Conservation (phyloP, 2,113 vertebrate species). For the Nyctibius bracteatus region DNA sequence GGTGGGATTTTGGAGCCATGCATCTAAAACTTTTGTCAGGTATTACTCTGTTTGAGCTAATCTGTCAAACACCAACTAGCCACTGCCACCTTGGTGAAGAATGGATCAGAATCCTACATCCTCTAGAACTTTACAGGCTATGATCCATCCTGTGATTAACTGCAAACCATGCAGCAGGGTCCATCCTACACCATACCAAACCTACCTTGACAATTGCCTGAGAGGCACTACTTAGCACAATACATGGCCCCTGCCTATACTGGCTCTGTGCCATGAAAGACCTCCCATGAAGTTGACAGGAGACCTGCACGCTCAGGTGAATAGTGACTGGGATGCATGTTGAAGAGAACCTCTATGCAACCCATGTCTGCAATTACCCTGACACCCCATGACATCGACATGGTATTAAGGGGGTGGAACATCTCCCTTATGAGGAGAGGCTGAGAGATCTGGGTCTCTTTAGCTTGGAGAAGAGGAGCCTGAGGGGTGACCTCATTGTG, state of each 20-base stretch:
- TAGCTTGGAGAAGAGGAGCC: no score
- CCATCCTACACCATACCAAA: background rate
- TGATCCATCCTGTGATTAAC: background rate
- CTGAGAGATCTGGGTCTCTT: no score
- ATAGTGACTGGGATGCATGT: background rate
- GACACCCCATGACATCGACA: background rate
- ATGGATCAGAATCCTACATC: background rate
- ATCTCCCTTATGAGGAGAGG: no score
- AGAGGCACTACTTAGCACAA: background rate
- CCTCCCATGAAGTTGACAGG: background rate
- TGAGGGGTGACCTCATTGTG: no score
- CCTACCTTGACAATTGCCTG: background rate
- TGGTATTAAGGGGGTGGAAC: no score
- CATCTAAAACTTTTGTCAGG: background rate
- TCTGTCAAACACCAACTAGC: background rate
- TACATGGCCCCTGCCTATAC: background rate
- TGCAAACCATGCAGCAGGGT: background rate
- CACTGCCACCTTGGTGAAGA: no score
- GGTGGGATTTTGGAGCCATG: background rate
- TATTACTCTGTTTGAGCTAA: background rate
- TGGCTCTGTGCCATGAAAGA: background rate
- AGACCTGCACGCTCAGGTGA: background rate
- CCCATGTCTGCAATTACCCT: background rate
- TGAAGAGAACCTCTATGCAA: background rate
- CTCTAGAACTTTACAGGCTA: background rate